Conservation (phyloP, 1,140 invertebrate genomes). For the Leptinotarsa undecemlineata region DNA sequence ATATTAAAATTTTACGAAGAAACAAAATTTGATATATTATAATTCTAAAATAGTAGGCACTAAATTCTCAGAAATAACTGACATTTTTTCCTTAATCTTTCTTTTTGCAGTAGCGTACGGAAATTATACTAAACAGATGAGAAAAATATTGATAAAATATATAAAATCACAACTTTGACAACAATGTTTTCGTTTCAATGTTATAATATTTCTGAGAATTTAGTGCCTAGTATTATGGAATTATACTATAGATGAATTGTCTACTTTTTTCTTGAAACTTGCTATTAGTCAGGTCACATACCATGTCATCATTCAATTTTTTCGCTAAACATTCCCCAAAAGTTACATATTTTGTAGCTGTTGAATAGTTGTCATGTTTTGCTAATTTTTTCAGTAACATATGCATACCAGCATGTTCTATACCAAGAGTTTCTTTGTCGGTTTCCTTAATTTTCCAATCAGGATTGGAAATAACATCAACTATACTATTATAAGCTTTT, state of each 20-base stretch:
- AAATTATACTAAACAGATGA: no score
- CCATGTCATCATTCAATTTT: constrained; percentile 61
- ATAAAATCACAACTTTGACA: no score
- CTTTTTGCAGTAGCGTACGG: no score
- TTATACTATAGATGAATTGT: not conserved
- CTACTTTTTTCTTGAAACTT: not conserved
- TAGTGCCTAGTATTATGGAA: no score
- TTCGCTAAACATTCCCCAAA: constrained; percentile 58
- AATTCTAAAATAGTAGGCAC: no score
- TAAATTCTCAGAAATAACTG: no score
- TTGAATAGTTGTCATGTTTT: constrained; percentile 63
- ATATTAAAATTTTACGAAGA: not conserved
- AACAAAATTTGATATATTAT: not conserved
- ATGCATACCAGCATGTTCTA: constrained; percentile 83
- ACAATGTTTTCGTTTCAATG: no score
- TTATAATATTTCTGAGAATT: no score
- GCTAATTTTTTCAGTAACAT: constrained; percentile 81
- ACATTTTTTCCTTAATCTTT: no score
- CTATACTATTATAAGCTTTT: constrained; percentile 57
- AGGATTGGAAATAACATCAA: constrained; percentile 55
- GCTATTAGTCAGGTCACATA: constrained; percentile 51
- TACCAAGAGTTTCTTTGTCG: constrained; percentile 59
- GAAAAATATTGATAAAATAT: no score
- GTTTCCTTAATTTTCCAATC: constrained; percentile 56
- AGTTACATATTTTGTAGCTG: constrained; percentile 48